Evolutionary conservation across 2,797 vertebrate species (phyloP), one percentile per base, ranked within the genome.

Genomic region (Parauchenoglanis ngamensis): DNA sequence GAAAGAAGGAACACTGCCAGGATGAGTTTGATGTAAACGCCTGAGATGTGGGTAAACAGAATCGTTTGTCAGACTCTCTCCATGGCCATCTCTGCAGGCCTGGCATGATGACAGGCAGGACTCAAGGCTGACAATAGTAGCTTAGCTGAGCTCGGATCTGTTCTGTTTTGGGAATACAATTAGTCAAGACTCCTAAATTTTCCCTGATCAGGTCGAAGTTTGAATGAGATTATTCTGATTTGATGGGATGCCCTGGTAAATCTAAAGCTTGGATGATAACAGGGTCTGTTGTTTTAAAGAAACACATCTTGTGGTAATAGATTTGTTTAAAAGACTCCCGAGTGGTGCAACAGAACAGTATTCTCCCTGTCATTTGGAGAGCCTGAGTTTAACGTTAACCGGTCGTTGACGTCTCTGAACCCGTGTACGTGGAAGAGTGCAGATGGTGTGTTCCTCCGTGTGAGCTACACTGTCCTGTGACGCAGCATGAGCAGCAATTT

Each of bases 41-140:
- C 85, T 31, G 88, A 87, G 88, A 90, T 93, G 91, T 89, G 90
- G 86, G 76, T 88, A 89, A 94, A 94, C 91, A 93, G 90, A 92
- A 89, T 88, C 56, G 88, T 93, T 92, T 91, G 92, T 92, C 91
- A 92, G 90, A 86, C 91, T 68, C 88, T 86, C 87, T 76, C 86
- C 88, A 72, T 86, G 85, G 78, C 78, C 87, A 28, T 85, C 77
- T 84, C 70, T 87, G 83, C 56, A 86, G 87, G 88, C 85, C 90
- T 89, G 89, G 89, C 91, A 85, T 92, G 88, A 92, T 86, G 87
- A 91, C 81, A 92, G 89, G 92, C 88, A 67, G 87, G 87, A 86
- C 93, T 86, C 86, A 81, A 65, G 92, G 88, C 89, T 92, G 90
- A 92, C 85, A 79, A 88, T 84, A 90, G 73, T 87, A 86, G 86